Conservation (phyloP, 2,797 vertebrate species). For the Gymnocypris eckloni region DNA sequence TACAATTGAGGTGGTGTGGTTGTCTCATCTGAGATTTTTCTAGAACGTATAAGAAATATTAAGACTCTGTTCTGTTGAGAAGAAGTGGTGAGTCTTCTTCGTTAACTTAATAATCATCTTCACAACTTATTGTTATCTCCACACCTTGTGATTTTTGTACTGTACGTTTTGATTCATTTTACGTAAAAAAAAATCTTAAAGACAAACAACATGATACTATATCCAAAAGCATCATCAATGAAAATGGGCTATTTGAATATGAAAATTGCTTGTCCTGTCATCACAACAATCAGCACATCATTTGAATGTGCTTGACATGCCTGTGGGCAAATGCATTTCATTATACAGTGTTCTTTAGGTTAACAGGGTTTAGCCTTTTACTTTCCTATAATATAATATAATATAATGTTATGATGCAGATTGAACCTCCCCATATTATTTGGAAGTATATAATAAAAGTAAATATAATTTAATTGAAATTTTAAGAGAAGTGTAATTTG, state of each 20-base stretch:
- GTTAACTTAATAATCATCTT: neutral
- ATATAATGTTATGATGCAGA: neutral
- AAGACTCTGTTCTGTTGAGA: no score
- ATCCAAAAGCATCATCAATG: neutral
- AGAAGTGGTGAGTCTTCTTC: no score
- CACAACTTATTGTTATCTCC: no score
- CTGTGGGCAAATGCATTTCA: neutral
- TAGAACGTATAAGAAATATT: no score
- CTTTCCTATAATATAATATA: neutral
- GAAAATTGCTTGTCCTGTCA: neutral
- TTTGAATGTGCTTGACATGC: neutral
- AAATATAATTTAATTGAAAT: neutral
- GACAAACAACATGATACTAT: no score
- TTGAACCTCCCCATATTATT: neutral
- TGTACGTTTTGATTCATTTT: no score
- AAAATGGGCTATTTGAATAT: constrained; percentile 15
- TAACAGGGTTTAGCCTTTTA: neutral
- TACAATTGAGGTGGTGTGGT: no score
- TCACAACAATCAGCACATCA: neutral
- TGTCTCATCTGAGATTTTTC: no score
- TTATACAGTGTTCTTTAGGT: neutral
- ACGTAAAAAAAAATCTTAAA: no score
- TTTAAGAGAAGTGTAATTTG: neutral
- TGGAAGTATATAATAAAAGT: no score
- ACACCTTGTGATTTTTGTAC: no score